Percentiles rank a stretch among this genome's conserved stretches.
Evolutionary conservation across 2,797 vertebrate species (phyloP).

Genomic region (Rhincodon typus): DNA sequence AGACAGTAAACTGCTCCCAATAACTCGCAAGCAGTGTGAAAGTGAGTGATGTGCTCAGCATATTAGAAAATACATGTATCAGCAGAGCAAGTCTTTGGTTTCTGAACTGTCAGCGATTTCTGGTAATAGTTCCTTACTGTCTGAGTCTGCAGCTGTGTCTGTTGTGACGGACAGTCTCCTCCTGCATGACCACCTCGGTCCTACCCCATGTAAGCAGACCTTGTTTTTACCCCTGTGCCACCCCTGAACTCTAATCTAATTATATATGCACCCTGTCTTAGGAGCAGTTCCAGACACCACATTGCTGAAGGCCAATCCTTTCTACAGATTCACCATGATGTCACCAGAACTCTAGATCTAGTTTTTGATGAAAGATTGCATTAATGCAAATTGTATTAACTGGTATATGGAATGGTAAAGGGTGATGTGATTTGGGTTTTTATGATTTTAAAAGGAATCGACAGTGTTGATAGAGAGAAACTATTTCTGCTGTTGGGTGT

Average conservation of each 20-base stretch:
- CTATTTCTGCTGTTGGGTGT: not conserved
- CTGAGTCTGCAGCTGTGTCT: not conserved
- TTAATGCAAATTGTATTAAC: not conserved
- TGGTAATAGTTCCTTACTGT: not conserved
- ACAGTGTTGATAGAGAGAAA: not conserved
- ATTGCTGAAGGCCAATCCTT: not conserved
- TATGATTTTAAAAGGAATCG: not conserved
- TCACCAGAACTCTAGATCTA: not conserved
- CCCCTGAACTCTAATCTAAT: not conserved
- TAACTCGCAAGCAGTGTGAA: not conserved
- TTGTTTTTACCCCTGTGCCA: too few species aligned
- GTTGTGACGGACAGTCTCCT: not conserved
- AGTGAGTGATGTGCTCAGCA: not conserved
- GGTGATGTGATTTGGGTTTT: not conserved
- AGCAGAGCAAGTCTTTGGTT: not conserved
- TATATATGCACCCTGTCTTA: not conserved
- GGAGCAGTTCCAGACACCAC: not conserved
- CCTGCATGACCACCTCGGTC: not conserved
- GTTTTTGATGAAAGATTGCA: not conserved
- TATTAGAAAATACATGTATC: not conserved
- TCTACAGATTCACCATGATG: not conserved
- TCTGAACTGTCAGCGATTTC: not conserved
- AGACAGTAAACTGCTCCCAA: constrained; percentile 7
- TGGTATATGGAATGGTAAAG: not conserved
- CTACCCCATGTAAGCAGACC: too few species aligned